Evolutionary conservation across 2,888 invertebrate species (phyloP), one percentile per base, ranked within the genome.

Genomic region (Chaitophorus viminalis): DNA sequence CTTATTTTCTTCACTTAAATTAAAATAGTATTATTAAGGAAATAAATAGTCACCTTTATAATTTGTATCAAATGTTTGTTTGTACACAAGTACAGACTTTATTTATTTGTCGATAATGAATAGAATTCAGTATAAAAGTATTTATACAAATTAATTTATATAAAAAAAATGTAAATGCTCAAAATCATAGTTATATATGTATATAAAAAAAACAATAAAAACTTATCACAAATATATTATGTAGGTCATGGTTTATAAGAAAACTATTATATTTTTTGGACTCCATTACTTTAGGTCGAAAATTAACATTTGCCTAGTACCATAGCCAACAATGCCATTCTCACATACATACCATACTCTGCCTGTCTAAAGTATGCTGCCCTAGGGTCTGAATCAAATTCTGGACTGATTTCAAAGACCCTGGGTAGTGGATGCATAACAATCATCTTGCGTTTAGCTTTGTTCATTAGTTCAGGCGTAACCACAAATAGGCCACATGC

Each of bases 301-400:
- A 65, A 18, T 89, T 70, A 89, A 85, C 54, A 88, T 89, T 86
- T 88, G 76, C 97, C 97, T 25, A 98, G 93, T 3, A 98, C 95
- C 94, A 97, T 96, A 1, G 98, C 95, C 31, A 99, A 93, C 3
- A 99, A 92, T 0, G 99, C 99, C 99, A 99, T 99, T 83, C 99
- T 94, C 31, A 99, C 97, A 91, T 97, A 99, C 95, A 99, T 96
- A 89, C 99, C 99, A 91, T 97, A 96, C 91, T 99, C 98, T 0
- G 98, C 98, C 92, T 99, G 99, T 33, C 99, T 93, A 93, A 99
- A 99, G 92, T 99, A 99, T 0, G 99, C 99, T 0, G 99, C 99
- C 82, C 99, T 93, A 0, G 98, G 97, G 92, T 99, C 99, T 0
- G 95, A 95, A 92, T 99, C 99, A 90, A 99, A 96, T 90, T 98